These are phyloP conservation scores for Cotesia congregata DNA, from an alignment of 2,888 invertebrate species.

Conservation along the genomic window DNA sequence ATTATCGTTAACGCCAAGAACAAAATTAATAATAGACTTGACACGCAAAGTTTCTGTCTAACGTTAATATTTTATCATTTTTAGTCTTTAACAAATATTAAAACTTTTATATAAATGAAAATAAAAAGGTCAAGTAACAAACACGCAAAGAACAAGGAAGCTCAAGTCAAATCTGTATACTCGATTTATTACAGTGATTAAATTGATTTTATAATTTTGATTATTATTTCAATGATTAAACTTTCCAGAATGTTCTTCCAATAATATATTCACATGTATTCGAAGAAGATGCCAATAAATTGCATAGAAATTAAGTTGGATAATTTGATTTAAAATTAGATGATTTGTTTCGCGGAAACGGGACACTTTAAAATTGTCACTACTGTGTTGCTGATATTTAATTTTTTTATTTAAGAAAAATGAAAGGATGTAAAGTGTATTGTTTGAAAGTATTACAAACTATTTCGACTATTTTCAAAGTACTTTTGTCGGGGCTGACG, in stretches of 20 bases:
- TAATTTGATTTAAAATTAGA: too few relatives aligned
- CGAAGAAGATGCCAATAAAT: too few relatives aligned
- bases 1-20: conserved; percentile 50
- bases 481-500: background rate
- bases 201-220: background rate
- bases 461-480: background rate
- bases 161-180: background rate
- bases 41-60: conserved; percentile 48
- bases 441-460: background rate
- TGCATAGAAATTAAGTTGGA: too few relatives aligned
- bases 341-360: too few relatives aligned
- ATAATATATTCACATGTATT: background rate
- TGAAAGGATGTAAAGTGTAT: too few relatives aligned
- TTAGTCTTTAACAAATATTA: background rate
- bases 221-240: background rate
- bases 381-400: too few relatives aligned
- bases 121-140: conserved; percentile 7
- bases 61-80: conserved; percentile 36
- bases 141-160: conserved; percentile 4
- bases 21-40: conserved; percentile 55
- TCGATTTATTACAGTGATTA: background rate
- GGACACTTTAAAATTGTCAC: too few relatives aligned
- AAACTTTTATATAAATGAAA: background rate
- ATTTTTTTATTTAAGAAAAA: too few relatives aligned
- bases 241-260: background rate